Evolutionary conservation across 2,113 vertebrate genomes (phyloP), one percentile per base, ranked within the genome.

Genomic region (Bos javanicus): DNA sequence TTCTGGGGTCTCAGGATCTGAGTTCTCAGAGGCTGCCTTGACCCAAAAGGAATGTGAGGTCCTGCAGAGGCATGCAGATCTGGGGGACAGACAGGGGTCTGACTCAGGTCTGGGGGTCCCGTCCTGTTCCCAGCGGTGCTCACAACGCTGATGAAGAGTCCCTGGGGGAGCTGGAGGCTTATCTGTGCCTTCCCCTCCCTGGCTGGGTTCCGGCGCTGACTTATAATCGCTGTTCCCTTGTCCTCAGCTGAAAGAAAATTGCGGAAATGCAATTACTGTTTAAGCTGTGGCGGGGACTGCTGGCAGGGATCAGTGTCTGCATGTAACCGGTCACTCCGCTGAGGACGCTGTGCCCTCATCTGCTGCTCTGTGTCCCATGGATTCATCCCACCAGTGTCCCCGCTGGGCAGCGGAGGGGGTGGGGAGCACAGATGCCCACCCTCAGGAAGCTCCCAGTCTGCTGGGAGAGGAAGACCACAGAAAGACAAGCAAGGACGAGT

Each of bases 221-320:
- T 60, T 76, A 21, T 0, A 64, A 81, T 50, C 14, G 50, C 62
- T 48, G 10, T 87, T 92, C 71, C 86, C 59, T 57, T 71, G 84
- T 92, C 57, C 50, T 97, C 87, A 57, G 83, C 87, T 90, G 46
- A 94, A 92, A 95, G 48, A 50, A 50, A 52, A 88, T 94, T 67
- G 30, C 21, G 5, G 95, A 88, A 94, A 54, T 0, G 0, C 67
- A 90, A 52, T 90, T 28, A 59, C 7, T 19, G 26, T 86, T 84
- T 46, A 6, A 28, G 23, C 30, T 46, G 56, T 3, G 0, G 92
- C 0, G 1, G 33, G 74, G 17, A 23, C 17, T 2, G 2, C 71
- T 0, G 23, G 64, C 0, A 1, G 13, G 25, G 48, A 14, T 46
- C 21, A 2, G 59, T 0, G 64, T 74, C 78, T 26, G 16, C 1